Conservation (phyloP, 2,888 invertebrate species). For the Stenurella melanura region DNA sequence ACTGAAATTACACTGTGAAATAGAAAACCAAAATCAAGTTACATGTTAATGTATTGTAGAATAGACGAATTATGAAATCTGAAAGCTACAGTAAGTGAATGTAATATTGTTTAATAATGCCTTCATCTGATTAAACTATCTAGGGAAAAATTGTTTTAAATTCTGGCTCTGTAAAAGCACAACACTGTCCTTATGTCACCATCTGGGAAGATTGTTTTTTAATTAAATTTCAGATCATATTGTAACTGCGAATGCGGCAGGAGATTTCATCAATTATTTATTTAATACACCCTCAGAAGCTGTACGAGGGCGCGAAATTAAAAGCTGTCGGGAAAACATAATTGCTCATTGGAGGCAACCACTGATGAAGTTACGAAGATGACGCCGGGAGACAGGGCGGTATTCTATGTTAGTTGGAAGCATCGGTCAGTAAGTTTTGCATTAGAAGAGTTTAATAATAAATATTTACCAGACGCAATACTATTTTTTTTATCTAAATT, state of each 20-base stretch:
- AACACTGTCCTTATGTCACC: slow-evolving; percentile 47
- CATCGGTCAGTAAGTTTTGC: background rate
- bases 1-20: too few species aligned
- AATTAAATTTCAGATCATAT: slow-evolving; percentile 67
- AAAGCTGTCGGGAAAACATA: slow-evolving; percentile 70
- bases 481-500: too few species aligned
- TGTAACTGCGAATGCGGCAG: slow-evolving; percentile 64
- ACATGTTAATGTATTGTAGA: too few species aligned
- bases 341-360: slow-evolving; percentile 67
- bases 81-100: too few species aligned
- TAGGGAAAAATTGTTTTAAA: slow-evolving; percentile 5
- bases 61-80: too few species aligned
- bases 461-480: too few species aligned
- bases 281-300: slow-evolving; percentile 64
- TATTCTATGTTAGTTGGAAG: background rate
- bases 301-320: slow-evolving; percentile 66
- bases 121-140: background rate
- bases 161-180: slow-evolving; percentile 5
- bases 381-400: slow-evolving; percentile 19
- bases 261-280: slow-evolving; percentile 69
- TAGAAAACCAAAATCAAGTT: too few species aligned
- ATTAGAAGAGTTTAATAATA: background rate
- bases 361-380: slow-evolving; percentile 44
- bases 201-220: slow-evolving; percentile 68
- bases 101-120: too few species aligned